Base-by-base conservation (phyloP, 2,113 vertebrate species). In the Neodontobutis hainanensis region DNA sequence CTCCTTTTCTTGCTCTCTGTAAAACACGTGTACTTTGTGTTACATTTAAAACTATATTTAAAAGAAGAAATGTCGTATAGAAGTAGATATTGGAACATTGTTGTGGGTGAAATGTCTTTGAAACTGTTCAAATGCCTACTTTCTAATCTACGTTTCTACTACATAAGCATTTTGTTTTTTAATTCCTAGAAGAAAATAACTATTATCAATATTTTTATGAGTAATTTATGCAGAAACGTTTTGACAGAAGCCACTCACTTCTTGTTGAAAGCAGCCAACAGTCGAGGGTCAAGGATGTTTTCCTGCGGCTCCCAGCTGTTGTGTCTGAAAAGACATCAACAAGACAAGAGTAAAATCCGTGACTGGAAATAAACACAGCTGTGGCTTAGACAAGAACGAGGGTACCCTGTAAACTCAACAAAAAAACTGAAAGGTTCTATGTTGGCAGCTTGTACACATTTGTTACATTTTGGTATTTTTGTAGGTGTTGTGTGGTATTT, bases 301-400 rank as follows among this genome's bases (percentile, higher is more conserved):
- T 99, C 96, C 72, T 99, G 96, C 0, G 97, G 97, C 84, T 99
- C 97, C 97, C 97, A 99, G 89, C 97, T 99, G 94, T 99, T 99
- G 91, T 99, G 97, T 89, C 97, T 99, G 90, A 65, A 89, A 85
- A 8, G 19, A 8, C 64, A 77, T n/a, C 0, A 12, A 77, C 14
- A 38, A 14, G 2, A n/a, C 36, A 8, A 62, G 8, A 8, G 55
- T 68, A 16, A 55, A 8, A 15, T 43, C 10, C 7, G 12, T 51
- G 1, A 19, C n/a, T 6, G 12, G 0, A 38, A 0, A 15, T 4
- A 2, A 10, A 11, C 2, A 8, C 11, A 14, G 6, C 4, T 14
- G 3, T 2, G 55, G 32, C 3, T 19, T 10, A 15, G 8, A 5
- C 8, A 40, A 34, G n/a, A 7, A 1, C 4, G n/a, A 36, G 52